These are phyloP conservation scores for Antennarius striatus DNA, from an alignment of 2,113 vertebrate genomes.

Conservation along the genomic window DNA sequence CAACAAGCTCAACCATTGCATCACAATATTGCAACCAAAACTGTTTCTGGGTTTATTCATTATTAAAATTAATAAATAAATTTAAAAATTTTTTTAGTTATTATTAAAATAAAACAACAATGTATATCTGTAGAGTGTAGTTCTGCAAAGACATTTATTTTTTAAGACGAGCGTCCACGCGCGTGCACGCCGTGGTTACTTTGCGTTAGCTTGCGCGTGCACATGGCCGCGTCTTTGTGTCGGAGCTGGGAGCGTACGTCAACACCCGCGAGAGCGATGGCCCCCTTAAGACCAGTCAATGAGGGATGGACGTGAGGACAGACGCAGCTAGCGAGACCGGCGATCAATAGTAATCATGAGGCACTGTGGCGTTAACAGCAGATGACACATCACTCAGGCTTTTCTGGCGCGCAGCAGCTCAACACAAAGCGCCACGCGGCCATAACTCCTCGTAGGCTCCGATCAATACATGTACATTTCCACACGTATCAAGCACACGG, in stretches of 20 bases:
- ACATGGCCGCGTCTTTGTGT: background rate
- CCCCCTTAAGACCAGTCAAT: constrained; percentile 73
- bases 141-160: too few species aligned
- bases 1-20: background rate
- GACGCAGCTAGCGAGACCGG: constrained; percentile 64
- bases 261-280: constrained; percentile 54
- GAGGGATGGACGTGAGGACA: constrained; percentile 65
- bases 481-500: constrained; percentile 39
- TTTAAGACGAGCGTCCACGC: too few species aligned
- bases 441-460: constrained; percentile 42
- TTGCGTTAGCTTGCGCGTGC: background rate
- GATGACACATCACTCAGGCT: constrained; percentile 74
- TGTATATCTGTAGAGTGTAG: too few species aligned
- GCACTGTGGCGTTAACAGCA: constrained; percentile 69
- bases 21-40: background rate
- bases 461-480: constrained; percentile 67
- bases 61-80: background rate
- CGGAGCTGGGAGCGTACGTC: constrained; percentile 10
- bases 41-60: background rate
- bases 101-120: too few species aligned
- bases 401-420: constrained; percentile 51
- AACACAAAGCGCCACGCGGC: constrained; percentile 56
- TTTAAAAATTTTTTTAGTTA: too few species aligned
- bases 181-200: background rate
- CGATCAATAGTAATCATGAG: constrained; percentile 82